Evolutionary conservation across 2,888 invertebrate genomes (phyloP), one percentile per base, ranked within the genome.

Genomic region (Heliconius sara): DNA sequence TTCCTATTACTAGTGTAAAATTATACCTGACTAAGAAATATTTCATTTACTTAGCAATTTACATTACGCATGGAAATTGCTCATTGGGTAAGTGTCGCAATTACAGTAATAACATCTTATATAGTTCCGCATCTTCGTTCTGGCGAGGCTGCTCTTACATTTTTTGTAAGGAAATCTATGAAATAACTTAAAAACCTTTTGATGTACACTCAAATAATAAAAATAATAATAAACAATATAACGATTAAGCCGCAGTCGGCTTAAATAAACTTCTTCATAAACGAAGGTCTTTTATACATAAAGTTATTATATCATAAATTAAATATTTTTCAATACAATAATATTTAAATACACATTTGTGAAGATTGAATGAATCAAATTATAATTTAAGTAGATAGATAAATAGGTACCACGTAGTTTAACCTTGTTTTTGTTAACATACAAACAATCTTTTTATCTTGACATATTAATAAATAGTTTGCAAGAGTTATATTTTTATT

Each of bases 21-120:
- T 27, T 27, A 66, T 39, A 74, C 47, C 74, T 78, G 78, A 78
- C 78, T 78, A 78, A 78, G 22, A 39, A 39, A 67, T 74, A 78
- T 78, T 78, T 47, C 27, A 67, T 47, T 78, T 74, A 68, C 22
- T 68, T 65, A 75, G 43, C 67, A 12, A 68, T 68, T 74, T 74
- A 27, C 74, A 68, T 78, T 74, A 78, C 78, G 57, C 60, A 73
- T 27, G 30, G 30, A 30, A 30, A 30, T 30, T 30, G 66, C 10
- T 73, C 39, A 68, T 74, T 43, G 34, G 67, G 12, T 74, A 22
- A n/a, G 30, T 78, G 57, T 74, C 67, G 39, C 73, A 78, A 68
- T 66, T 25, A 73, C 30, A 68, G 34, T 12, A 78, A 47, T 57
- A 73, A 34, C n/a, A 43, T 25, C n/a, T 75, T 19, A 72, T 78